A percentile compares a stretch with the other conserved stretches of the same genome.
phyloP scores from a whole-genome alignment of 2,113 vertebrate genomes.

The Apodemus speciosus region DNA sequence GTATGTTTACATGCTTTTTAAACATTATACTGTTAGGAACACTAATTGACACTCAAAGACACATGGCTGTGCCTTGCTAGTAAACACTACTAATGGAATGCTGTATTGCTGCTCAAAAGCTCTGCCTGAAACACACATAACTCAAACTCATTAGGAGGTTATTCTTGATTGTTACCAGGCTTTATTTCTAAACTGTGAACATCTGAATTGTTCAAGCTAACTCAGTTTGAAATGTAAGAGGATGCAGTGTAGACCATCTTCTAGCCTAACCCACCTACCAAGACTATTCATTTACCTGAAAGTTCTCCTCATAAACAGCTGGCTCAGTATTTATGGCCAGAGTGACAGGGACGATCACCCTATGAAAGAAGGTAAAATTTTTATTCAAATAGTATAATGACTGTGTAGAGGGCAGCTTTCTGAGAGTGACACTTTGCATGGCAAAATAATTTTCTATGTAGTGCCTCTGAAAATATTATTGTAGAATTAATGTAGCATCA shows the following conservation, averaged over 20 bases:
- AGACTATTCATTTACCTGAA: rapidly evolving
- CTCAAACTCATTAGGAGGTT: not conserved
- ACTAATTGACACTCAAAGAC: not conserved
- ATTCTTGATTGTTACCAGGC: not conserved
- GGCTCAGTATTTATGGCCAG: not conserved
- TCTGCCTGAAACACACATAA: not conserved
- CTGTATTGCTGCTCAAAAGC: not conserved
- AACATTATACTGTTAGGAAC: not conserved
- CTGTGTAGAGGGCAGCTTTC: too few species aligned
- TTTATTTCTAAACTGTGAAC: not conserved
- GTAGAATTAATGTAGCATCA: not conserved
- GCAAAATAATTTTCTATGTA: not conserved
- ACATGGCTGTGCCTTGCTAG: not conserved
- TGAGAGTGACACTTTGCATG: not conserved
- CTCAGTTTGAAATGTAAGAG: not conserved
- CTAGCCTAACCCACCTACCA: not conserved
- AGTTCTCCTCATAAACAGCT: not conserved
- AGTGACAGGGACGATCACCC: not conserved
- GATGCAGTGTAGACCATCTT: not conserved
- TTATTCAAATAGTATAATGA: not conserved
- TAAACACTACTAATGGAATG: not conserved
- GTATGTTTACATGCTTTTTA: not conserved
- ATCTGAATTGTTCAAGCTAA: not conserved
- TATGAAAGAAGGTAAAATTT: not conserved
- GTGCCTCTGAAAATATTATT: not conserved